These are phyloP conservation scores for Dolichotis patagonum DNA, from an alignment of 2,113 vertebrate species.

Conservation along the genomic window DNA sequence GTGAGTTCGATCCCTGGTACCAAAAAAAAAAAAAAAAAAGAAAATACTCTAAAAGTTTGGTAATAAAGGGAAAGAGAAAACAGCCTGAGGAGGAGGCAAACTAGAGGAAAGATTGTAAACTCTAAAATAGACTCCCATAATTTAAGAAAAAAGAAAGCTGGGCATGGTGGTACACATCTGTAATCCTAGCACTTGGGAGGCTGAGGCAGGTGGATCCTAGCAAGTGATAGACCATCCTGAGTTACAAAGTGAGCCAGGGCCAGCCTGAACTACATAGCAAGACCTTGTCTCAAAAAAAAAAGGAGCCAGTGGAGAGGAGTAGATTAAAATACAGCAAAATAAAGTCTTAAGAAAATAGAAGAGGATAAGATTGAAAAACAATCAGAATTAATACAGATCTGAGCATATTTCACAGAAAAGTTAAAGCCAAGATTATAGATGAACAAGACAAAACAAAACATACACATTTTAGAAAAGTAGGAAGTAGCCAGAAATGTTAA, in stretches of 20 bases:
- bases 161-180: no score
- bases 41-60: not conserved
- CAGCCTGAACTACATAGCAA: no score
- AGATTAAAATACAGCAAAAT: not conserved
- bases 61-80: not conserved
- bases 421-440: slow-evolving; percentile 4
- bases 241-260: no score
- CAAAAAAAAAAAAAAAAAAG: no score
- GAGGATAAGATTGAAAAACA: not conserved
- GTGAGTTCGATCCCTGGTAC: no score
- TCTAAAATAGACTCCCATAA: not conserved
- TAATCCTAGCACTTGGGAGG: no score
- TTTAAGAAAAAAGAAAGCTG: not conserved
- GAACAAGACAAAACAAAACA: no score
- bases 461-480: not conserved
- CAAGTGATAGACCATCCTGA: no score
- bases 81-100: not conserved
- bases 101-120: not conserved
- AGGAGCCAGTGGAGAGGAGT: not conserved
- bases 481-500: not conserved
- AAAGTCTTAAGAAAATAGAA: slow-evolving; percentile 4
- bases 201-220: no score
- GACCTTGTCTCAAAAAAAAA: no score
- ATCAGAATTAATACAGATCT: not conserved
- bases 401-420: not conserved